Conservation (phyloP, 2,797 vertebrate species). For the Sparus aurata region DNA sequence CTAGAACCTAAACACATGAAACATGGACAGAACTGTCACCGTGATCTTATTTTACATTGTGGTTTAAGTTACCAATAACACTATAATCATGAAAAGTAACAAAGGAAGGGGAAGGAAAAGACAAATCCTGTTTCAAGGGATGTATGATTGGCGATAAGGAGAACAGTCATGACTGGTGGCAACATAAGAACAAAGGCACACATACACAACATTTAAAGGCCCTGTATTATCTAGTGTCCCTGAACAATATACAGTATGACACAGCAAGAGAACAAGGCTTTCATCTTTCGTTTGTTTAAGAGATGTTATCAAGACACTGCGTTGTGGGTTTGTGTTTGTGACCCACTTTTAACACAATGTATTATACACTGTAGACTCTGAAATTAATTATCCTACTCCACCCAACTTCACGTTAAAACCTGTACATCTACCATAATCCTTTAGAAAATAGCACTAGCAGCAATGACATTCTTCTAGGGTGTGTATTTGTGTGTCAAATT, state of each 20-base stretch:
- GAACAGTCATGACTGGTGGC: not conserved
- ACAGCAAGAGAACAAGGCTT: not conserved
- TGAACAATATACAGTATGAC: not conserved
- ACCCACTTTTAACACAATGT: not conserved
- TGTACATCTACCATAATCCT: not conserved
- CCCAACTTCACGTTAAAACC: not conserved
- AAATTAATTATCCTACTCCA: not conserved
- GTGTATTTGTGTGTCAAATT: not conserved
- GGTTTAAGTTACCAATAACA: not conserved
- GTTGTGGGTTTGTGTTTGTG: not conserved
- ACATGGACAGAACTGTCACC: not conserved
- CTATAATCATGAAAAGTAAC: not conserved
- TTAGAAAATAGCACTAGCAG: not conserved
- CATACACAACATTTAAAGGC: not conserved
- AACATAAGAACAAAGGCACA: not conserved
- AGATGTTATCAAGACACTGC: not conserved
- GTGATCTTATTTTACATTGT: not conserved
- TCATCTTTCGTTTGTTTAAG: not conserved
- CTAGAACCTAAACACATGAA: constrained; percentile 88
- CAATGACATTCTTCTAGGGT: not conserved
- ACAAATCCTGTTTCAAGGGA: not conserved
- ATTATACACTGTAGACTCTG: not conserved
- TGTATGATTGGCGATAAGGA: not conserved
- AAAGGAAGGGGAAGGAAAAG: not conserved
- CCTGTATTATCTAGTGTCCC: not conserved